phyloP scores from a whole-genome alignment of 2,888 invertebrate species.

The Leptura quadrifasciata region DNA sequence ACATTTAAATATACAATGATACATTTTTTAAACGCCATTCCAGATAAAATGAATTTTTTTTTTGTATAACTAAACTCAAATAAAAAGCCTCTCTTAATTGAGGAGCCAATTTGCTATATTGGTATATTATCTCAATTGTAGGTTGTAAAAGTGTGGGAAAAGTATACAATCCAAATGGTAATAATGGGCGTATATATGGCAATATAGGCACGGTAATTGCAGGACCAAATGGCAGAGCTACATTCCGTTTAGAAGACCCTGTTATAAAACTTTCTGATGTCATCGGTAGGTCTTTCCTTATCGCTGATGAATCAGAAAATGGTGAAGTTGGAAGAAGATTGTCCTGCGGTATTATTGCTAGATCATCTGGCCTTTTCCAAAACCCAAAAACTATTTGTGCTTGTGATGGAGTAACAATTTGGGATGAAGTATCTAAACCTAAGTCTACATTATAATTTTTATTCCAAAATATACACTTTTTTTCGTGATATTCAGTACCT shows the following conservation, averaged over 20 bases:
- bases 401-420: constrained; percentile 91
- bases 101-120: neutral
- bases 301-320: constrained; percentile 75
- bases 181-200: constrained; percentile 77
- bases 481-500: neutral
- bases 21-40: neutral
- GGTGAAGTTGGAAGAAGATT: constrained; percentile 45
- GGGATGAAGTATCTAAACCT: constrained; percentile 82
- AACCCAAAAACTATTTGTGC: constrained; percentile 92
- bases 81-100: too few relatives aligned
- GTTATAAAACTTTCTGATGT: constrained; percentile 82
- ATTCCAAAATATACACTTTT: neutral
- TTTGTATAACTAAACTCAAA: neutral
- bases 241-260: constrained; percentile 79
- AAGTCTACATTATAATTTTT: constrained; percentile 52
- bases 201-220: constrained; percentile 81
- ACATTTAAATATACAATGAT: neutral
- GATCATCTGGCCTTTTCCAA: constrained; percentile 90
- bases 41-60: neutral
- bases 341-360: constrained; percentile 91
- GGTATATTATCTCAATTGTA: constrained; percentile 52
- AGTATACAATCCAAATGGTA: constrained; percentile 77
- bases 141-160: constrained; percentile 78
- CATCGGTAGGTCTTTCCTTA: constrained; percentile 86
- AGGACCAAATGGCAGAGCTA: constrained; percentile 79